Base-by-base conservation (phyloP, 2,888 invertebrate species). In the Pseudococcus longispinus region DNA sequence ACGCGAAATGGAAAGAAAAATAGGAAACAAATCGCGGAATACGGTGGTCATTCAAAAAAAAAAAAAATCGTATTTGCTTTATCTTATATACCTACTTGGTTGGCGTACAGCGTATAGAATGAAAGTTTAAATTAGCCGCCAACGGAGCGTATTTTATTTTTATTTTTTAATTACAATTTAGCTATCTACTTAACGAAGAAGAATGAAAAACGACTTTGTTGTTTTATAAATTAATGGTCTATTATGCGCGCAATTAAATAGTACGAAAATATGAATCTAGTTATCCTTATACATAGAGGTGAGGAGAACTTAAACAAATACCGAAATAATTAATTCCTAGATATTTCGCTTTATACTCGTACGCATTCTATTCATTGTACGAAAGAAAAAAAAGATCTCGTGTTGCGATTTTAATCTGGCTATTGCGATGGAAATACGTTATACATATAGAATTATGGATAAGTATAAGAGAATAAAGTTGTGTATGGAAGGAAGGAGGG, bases 41-140 rank as follows among this genome's bases (percentile, higher is more conserved):
- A 60, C 60, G 60, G 60, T 60, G 60, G 60, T 60, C 60, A 60
- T 60, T 60, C 20, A 20, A 60, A 2, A 4, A 60, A 20, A 60
- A 55, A 20, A 60, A 37, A 60, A 60, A 8, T 60, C 60, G n/a
- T 60, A 60, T 60, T 60, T 60, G 60, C 20, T 60, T 60, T 60
- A 60, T 8, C n/a, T 5, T 37, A n/a, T 37, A 9, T 20, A 37
- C 37, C 37, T 6, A 37, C 37, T 37, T 9, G 37, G 2, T 37
- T 37, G 37, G 37, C 37, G 5, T 37, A 37, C 9, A 37, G 4
- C 29, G 11, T 5, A 51, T 55, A 55, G 37, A 37, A 37, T 9
- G 83, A 83, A 83, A 55, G 29, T 60, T 60, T 84, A 84, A 84
- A 84, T 84, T 84, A 84, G 26, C 23, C 29, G 84, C 60, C 51